Evolutionary conservation across 2,888 invertebrate species (phyloP).

Genomic region (Drosophila macrospina): DNA sequence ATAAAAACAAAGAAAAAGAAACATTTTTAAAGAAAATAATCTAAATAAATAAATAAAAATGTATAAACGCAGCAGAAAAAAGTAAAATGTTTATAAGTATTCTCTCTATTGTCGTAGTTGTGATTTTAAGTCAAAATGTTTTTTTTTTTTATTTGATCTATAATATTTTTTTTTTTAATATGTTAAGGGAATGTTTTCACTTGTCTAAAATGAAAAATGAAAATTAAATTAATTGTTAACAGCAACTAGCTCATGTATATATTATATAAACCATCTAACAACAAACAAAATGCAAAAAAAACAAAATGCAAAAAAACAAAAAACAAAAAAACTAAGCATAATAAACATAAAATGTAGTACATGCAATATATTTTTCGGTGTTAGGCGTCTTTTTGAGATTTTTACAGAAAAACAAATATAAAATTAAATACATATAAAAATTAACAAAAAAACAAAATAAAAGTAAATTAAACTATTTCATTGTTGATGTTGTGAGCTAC

Average conservation of each 20-base stretch:
- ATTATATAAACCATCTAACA: slow-evolving; percentile 53
- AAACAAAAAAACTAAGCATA: slow-evolving; percentile 49
- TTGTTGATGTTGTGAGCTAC: slow-evolving; percentile 85
- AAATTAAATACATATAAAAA: slow-evolving; percentile 39
- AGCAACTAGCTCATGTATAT: slow-evolving; percentile 82
- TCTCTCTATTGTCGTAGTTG: slow-evolving; percentile 43
- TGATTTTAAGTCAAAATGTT: slow-evolving; percentile 35
- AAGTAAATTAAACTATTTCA: slow-evolving; percentile 78
- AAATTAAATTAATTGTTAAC: slow-evolving; percentile 75
- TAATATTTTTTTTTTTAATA: slow-evolving; percentile 7
- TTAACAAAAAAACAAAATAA: slow-evolving; percentile 45
- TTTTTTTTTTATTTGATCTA: not conserved
- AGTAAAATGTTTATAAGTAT: slow-evolving; percentile 31
- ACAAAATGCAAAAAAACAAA: slow-evolving; percentile 21
- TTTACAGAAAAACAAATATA: slow-evolving; percentile 72
- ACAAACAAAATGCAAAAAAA: slow-evolving; percentile 39
- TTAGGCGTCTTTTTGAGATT: slow-evolving; percentile 85
- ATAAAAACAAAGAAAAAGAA: slow-evolving; percentile 42
- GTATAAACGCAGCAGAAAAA: slow-evolving; percentile 18
- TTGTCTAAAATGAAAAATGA: slow-evolving; percentile 41
- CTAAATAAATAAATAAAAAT: slow-evolving; percentile 33
- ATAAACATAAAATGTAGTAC: slow-evolving; percentile 73
- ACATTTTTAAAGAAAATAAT: slow-evolving; percentile 30
- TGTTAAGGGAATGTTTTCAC: slow-evolving; percentile 28
- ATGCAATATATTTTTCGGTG: slow-evolving; percentile 85